Conservation (phyloP, 2,888 invertebrate genomes). For the Perizoma affinitatum region DNA sequence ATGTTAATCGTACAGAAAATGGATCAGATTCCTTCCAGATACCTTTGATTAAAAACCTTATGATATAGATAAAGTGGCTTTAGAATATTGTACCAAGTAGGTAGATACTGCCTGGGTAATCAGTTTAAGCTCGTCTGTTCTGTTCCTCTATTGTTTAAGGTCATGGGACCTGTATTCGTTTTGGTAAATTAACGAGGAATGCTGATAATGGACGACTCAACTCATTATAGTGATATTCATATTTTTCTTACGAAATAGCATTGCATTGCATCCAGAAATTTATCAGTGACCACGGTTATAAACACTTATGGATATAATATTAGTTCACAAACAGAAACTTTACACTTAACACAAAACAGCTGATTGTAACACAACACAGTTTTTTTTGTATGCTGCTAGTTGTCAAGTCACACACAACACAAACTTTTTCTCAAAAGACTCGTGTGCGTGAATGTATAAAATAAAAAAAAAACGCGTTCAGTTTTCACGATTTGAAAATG, state of each 20-base stretch:
- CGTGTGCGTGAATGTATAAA: constrained; percentile 49
- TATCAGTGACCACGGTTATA: constrained; percentile 12
- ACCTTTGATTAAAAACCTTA: too few relatives aligned
- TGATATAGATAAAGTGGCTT: too few relatives aligned
- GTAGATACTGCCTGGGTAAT: too few relatives aligned
- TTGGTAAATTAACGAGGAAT: constrained; percentile 4
- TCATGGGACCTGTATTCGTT: neutral
- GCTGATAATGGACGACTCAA: constrained; percentile 4
- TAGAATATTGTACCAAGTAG: too few relatives aligned
- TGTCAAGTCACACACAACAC: constrained; percentile 42
- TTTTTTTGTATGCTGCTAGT: constrained; percentile 37
- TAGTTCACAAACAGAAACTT: constrained; percentile 52
- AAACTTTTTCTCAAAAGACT: constrained; percentile 69
- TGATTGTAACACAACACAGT: constrained; percentile 46
- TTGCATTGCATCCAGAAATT: constrained; percentile 18
- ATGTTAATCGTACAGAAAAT: too few relatives aligned
- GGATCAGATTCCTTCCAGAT: too few relatives aligned
- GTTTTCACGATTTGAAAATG: constrained; percentile 54
- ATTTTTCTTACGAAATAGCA: constrained; percentile 11
- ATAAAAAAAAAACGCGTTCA: constrained; percentile 44
- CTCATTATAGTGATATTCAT: constrained; percentile 9
- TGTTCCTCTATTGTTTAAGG: too few relatives aligned
- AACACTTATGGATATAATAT: constrained; percentile 17
- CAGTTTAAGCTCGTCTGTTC: too few relatives aligned
- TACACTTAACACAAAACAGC: constrained; percentile 41